Evolutionary conservation across 92 coral and sea anemone species (phyloP), one percentile per base, ranked within the genome.

Genomic region (Anthopleura xanthogrammica): DNA sequence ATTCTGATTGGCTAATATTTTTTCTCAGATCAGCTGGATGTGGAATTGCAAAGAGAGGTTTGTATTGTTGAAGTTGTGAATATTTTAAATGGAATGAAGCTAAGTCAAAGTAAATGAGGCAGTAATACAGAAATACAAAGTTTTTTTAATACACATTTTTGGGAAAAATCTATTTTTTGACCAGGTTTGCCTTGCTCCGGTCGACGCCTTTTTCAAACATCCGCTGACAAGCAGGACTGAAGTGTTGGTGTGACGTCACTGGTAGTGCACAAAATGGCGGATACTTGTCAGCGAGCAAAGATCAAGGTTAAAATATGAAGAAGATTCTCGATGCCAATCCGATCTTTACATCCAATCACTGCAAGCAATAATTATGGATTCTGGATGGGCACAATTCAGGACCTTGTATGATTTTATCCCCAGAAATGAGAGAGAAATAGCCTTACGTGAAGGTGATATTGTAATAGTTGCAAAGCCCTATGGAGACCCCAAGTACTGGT

Each of bases 321-420:
- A 5, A 46, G 17, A 80, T 39, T 62, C 75, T 80, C 83, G 36
- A 80, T 80, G 77, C 43, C 77, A 42, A 66, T 11, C 17, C 75
- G 11, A 42, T 43, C 76, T 41, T 36, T 40, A 43, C 19, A 12
- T 20, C 83, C 75, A 43, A 66, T 41, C 83, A 60, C 52, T 64
- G 54, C 83, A 84, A 22, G 50, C 5, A 65, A 41, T 23, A 60
- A 78, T 48, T 24, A 96, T 96, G 99, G 91, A 88, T 75, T 76
- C 93, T 11, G 97, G 94, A 58, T 94, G 91, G 94, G 95, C 99
- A 43, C 84, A 90, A 22, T 96, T 92, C 83, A 83, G 86, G 60
- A 95, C 94, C 4, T 80, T 86, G 52, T 89, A 90, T 79, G 76
- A 85, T 57, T 96, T 88, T 83, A 88, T 84, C 48, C 94, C 99